Conservation (phyloP, 2,888 invertebrate species). For the Microctonus hyperodae region DNA sequence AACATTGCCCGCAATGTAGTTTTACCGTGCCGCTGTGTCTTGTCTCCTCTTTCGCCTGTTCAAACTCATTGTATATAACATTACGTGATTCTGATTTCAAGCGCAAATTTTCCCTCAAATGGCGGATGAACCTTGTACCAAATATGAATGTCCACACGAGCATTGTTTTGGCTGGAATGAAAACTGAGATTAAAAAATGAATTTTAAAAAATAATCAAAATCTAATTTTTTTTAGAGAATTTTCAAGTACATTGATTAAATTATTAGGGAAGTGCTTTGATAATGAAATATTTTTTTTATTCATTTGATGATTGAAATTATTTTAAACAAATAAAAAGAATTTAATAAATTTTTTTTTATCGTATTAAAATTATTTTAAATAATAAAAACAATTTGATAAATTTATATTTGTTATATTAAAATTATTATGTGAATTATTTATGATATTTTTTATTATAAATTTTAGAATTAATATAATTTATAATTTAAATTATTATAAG, state of each 20-base stretch:
- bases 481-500: too few relatives aligned
- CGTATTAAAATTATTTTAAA: too few relatives aligned
- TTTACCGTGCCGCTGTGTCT: slow-evolving; percentile 45
- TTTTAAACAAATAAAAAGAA: too few relatives aligned
- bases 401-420: too few relatives aligned
- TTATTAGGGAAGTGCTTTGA: too few relatives aligned
- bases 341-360: too few relatives aligned
- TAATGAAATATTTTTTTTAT: too few relatives aligned
- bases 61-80: slow-evolving; percentile 29
- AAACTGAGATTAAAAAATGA: slow-evolving; percentile 33
- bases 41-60: slow-evolving; percentile 28
- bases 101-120: slow-evolving; percentile 24
- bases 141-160: not conserved
- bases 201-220: not conserved
- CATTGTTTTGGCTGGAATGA: slow-evolving; percentile 50
- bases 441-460: too few relatives aligned
- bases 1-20: slow-evolving; percentile 40
- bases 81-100: slow-evolving; percentile 37
- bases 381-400: too few relatives aligned
- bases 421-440: too few relatives aligned
- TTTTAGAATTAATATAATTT: too few relatives aligned
- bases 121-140: slow-evolving; percentile 9
- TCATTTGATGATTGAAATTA: too few relatives aligned
- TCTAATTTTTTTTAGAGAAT: not conserved
- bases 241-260: not conserved